These are phyloP conservation scores for Acleris emargana DNA, from an alignment of 2,888 invertebrate genomes.

Conservation along the genomic window DNA sequence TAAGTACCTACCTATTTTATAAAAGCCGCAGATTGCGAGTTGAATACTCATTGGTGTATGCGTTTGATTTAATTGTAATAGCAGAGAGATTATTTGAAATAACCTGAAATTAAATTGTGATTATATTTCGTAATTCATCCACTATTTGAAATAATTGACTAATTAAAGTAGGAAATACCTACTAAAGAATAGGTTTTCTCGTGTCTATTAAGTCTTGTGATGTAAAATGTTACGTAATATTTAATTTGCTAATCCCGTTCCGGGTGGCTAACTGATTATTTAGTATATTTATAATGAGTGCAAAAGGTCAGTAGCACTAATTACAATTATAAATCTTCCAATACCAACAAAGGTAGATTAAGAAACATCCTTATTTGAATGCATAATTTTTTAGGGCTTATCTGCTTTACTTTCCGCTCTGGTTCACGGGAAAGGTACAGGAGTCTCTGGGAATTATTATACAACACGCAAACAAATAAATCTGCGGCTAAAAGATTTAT, in stretches of 20 bases:
- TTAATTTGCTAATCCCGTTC: too few relatives aligned
- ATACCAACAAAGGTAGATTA: slow-evolving; percentile 4
- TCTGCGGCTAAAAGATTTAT: slow-evolving; percentile 37
- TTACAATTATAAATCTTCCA: slow-evolving; percentile 13
- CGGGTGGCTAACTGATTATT: not conserved
- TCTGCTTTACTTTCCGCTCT: slow-evolving; percentile 15
- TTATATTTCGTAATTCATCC: too few relatives aligned
- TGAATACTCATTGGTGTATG: slow-evolving; percentile 2
- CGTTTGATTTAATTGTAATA: not conserved
- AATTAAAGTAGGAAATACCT: too few relatives aligned
- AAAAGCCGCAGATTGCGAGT: slow-evolving; percentile 12
- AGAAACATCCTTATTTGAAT: slow-evolving; percentile 11
- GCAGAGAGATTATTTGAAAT: too few relatives aligned
- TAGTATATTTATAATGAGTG: not conserved
- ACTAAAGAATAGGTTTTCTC: too few relatives aligned
- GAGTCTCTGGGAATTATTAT: slow-evolving; percentile 32
- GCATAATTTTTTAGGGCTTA: slow-evolving; percentile 26
- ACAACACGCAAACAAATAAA: slow-evolving; percentile 37
- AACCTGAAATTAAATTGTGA: too few relatives aligned
- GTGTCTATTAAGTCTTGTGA: too few relatives aligned
- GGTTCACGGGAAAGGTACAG: slow-evolving; percentile 16
- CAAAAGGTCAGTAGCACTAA: not conserved
- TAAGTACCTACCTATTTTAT: slow-evolving; percentile 22
- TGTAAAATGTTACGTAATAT: too few relatives aligned
- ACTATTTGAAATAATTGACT: too few relatives aligned